Evolutionary conservation across 2,113 vertebrate genomes (phyloP), one percentile per base, ranked within the genome.

Genomic region (Ptychochromis oligacanthus): DNA sequence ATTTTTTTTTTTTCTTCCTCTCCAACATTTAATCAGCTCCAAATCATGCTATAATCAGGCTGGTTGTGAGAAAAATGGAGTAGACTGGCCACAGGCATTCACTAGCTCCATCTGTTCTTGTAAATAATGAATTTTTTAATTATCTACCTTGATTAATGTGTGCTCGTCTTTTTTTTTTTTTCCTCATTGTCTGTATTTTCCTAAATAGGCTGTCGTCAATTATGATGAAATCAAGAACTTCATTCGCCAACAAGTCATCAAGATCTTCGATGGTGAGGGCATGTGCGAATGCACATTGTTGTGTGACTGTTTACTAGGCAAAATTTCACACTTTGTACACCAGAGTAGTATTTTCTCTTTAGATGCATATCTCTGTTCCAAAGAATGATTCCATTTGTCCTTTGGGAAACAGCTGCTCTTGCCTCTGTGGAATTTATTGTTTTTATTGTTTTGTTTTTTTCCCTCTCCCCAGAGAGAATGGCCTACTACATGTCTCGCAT

Each of bases 201-300:
- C 80, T 72, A 57, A 55, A 90, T 84, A 99, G 98, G 97, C 96
- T 64, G 97, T 98, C 52, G 96, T 99, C 77, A 99, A 98, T 92
- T 98, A 99, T 5, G 98, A 99, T 72, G 97, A 99, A 84, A 95
- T 99, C 95, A 97, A 95, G 93, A 95, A 96, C 89, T 98, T 98
- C 95, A 97, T 99, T 93, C 96, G 96, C 52, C 98, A 99, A 91
- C 98, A 99, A 94, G 96, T 99, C 85, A 96, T 95, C 88, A 99
- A 98, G 94, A 96, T 99, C 88, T 98, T 99, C 91, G 98, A 99
- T 6, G 97, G 98, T 99, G 95, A 95, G 93, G 26, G 15, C 62
- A 28, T 26, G 40, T 10, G 4, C 13, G 59, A 20, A 40, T 54
- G 13, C 43, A 55, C 18, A 18, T 56, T 15, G 17, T 55, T 81